phyloP scores from a whole-genome alignment of 2,113 vertebrate species.

The Sakesphorus luctuosus region DNA sequence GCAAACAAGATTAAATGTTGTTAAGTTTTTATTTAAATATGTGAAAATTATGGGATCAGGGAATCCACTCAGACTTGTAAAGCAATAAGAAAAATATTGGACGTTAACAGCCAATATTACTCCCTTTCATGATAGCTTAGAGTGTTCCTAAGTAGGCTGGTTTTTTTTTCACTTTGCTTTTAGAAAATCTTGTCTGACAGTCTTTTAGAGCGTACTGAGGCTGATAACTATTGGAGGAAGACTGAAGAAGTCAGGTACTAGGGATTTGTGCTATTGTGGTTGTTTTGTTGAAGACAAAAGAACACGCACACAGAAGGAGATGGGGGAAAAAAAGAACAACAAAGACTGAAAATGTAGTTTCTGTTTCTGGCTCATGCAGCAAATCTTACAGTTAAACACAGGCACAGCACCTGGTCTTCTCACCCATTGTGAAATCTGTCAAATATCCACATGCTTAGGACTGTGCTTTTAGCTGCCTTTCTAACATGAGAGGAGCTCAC shows the following conservation, averaged over 20 bases:
- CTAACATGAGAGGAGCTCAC: neutral
- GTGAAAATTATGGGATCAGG: accelerated
- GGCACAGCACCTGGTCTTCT: neutral
- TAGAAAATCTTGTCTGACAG: neutral
- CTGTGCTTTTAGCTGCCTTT: neutral
- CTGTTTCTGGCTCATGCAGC: neutral
- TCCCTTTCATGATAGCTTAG: neutral
- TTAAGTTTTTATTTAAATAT: neutral
- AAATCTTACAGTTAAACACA: neutral
- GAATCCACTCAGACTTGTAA: neutral
- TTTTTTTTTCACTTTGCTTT: neutral
- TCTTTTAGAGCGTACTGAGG: neutral
- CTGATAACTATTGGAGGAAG: neutral
- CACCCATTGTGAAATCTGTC: neutral
- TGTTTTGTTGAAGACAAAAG: neutral
- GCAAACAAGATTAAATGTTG: neutral
- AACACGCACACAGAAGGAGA: neutral
- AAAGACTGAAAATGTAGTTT: neutral
- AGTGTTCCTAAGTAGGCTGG: neutral
- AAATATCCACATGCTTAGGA: neutral
- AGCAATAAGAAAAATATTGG: neutral
- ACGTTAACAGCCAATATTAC: accelerated
- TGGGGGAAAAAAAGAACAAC: neutral
- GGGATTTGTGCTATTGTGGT: neutral
- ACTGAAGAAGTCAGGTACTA: neutral